These are phyloP conservation scores for Parauchenoglanis ngamensis DNA, from an alignment of 2,797 vertebrate species.

Conservation along the genomic window DNA sequence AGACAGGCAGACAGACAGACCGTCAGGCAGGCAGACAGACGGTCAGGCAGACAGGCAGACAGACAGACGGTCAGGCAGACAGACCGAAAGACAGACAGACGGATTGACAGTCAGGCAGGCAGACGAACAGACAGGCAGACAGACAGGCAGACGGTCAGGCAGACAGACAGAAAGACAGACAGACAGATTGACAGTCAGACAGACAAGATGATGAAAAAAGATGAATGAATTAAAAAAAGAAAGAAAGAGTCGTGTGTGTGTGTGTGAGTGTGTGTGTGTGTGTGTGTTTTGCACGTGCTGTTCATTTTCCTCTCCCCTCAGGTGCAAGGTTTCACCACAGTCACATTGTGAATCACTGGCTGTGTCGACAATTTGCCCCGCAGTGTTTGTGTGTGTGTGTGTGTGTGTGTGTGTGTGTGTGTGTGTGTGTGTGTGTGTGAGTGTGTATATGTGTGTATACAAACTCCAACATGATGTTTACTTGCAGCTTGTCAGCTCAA, in stretches of 20 bases:
- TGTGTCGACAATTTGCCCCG: conserved; percentile 17
- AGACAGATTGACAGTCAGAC: not conserved
- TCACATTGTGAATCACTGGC: conserved; percentile 29
- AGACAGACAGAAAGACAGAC: not conserved
- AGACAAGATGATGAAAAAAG: not conserved
- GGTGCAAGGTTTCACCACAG: conserved; percentile 4
- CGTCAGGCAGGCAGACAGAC: too few relatives aligned
- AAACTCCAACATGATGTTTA: conserved; percentile 35
- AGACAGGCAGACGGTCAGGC: too few relatives aligned
- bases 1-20: too few relatives aligned
- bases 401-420: conserved; percentile 1
- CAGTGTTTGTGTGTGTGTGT: not conserved
- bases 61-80: not conserved
- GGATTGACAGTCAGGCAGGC: too few relatives aligned
- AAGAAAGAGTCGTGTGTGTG: not conserved
- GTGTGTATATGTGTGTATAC: conserved; percentile 15
- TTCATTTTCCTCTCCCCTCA: not conserved
- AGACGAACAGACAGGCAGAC: too few relatives aligned
- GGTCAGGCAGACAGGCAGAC: too few relatives aligned
- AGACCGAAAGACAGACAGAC: too few relatives aligned
- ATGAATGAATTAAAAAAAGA: not conserved
- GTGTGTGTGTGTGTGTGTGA: conserved; percentile 11
- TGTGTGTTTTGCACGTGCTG: not conserved
- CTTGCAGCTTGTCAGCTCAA: conserved; percentile 38
- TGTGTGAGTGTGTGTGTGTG: not conserved